Evolutionary conservation across 2,888 invertebrate genomes (phyloP).

Genomic region (Oscheius onirici): DNA sequence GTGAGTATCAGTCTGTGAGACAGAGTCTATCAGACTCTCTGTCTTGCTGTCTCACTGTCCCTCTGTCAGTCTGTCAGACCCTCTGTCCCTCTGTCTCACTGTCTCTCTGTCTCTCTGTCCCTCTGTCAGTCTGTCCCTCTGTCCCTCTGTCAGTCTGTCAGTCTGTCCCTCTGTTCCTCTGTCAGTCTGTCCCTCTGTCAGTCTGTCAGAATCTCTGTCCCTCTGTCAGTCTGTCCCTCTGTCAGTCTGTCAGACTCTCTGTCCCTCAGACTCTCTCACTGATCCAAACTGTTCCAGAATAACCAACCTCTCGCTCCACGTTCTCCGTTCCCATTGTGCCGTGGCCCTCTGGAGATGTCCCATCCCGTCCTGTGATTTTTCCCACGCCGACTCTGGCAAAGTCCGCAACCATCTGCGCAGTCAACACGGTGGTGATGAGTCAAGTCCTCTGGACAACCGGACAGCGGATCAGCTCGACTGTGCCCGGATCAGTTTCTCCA

Average conservation of each 20-base stretch:
- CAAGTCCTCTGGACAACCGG: constrained; percentile 23
- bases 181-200: neutral
- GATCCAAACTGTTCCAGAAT: constrained; percentile 12
- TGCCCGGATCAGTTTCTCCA: constrained; percentile 10
- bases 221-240: neutral
- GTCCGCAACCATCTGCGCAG: constrained; percentile 28
- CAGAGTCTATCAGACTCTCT: neutral
- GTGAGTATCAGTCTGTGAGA: constrained; percentile 6
- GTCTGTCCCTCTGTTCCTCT: neutral
- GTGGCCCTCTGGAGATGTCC: constrained; percentile 32
- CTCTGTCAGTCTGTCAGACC: neutral
- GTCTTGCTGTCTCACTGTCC: neutral
- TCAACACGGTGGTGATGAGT: constrained; percentile 30
- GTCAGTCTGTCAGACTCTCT: neutral
- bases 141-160: neutral
- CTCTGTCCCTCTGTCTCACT: neutral
- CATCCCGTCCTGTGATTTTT: constrained; percentile 6
- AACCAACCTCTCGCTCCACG: constrained; percentile 31
- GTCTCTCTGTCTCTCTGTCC: neutral
- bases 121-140: neutral
- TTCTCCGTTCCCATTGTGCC: constrained; percentile 26
- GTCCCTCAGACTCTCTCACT: neutral
- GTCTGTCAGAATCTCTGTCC: neutral
- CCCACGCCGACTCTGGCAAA: constrained; percentile 31
- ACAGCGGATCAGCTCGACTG: neutral